Evolutionary conservation across 2,888 invertebrate species (phyloP).

Genomic region (Ypsolopha sequella): DNA sequence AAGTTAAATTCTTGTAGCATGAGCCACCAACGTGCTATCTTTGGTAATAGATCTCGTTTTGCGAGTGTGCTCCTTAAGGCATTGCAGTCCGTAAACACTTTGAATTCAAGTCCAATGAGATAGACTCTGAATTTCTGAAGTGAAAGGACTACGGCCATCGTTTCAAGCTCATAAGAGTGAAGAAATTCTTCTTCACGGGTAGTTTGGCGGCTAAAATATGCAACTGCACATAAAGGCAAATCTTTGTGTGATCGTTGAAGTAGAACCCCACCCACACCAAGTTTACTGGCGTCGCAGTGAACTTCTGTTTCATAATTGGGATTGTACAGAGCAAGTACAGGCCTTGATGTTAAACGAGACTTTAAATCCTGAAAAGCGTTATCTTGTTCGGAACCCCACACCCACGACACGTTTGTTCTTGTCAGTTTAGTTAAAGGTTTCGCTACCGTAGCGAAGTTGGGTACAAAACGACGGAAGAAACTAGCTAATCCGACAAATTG

Average conservation of each 20-base stretch:
- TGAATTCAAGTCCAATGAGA: conserved; percentile 21
- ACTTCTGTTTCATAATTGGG: conserved; percentile 15
- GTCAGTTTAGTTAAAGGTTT: conserved; percentile 13
- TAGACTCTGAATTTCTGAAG: conserved; percentile 26
- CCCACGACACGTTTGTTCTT: conserved; percentile 10
- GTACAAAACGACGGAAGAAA: conserved; percentile 19
- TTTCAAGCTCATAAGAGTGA: conserved; percentile 28
- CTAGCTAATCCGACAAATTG: conserved; percentile 21
- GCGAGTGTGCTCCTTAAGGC: conserved; percentile 9
- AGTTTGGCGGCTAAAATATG: conserved; percentile 23
- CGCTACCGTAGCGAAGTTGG: conserved; percentile 15
- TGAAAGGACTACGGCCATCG: conserved; percentile 26
- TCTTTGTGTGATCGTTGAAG: conserved; percentile 15
- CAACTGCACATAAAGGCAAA: conserved; percentile 16
- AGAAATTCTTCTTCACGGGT: conserved; percentile 19
- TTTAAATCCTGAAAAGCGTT: conserved; percentile 13
- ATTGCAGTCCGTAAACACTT: conserved; percentile 19
- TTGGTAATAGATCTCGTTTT: conserved; percentile 15
- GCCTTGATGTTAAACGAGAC: conserved; percentile 6
- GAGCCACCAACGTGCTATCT: conserved; percentile 9
- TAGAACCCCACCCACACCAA: conserved; percentile 20
- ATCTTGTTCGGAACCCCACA: conserved; percentile 11
- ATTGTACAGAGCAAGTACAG: conserved; percentile 6
- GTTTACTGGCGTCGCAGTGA: conserved; percentile 20
- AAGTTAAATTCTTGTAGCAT: conserved; percentile 4